phyloP scores from a whole-genome alignment of 2,797 vertebrate genomes.

The Myotis pilosus region DNA sequence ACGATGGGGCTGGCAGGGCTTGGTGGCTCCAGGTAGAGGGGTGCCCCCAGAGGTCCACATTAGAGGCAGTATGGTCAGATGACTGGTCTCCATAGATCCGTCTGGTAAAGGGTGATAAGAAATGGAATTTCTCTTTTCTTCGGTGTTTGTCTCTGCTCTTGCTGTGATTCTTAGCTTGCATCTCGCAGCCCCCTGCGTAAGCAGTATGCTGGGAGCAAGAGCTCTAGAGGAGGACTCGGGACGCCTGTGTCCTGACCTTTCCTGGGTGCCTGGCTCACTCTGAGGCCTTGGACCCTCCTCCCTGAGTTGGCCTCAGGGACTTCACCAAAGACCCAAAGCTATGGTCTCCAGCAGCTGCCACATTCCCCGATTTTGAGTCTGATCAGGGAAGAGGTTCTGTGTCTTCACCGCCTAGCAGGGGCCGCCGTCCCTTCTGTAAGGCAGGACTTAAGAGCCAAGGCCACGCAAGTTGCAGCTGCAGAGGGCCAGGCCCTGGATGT shows the following conservation, averaged over 20 bases:
- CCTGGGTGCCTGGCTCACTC: background rate
- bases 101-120: background rate
- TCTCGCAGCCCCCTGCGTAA: background rate
- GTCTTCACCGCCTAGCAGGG: background rate
- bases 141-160: background rate
- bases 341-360: background rate
- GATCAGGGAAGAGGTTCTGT: background rate
- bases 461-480: background rate
- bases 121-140: background rate
- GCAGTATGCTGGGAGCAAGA: background rate
- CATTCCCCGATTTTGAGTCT: background rate
- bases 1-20: background rate
- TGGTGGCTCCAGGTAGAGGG: background rate
- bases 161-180: background rate
- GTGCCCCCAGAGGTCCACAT: background rate
- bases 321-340: background rate
- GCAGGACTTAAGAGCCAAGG: slow-evolving; percentile 33
- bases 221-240: no score
- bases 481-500: background rate
- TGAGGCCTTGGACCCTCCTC: background rate
- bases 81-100: background rate
- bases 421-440: background rate
- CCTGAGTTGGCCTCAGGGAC: background rate
- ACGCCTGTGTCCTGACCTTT: background rate
- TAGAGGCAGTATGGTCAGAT: background rate